Base-by-base conservation (phyloP, 1,140 invertebrate species). In the Halesus radiatus region DNA sequence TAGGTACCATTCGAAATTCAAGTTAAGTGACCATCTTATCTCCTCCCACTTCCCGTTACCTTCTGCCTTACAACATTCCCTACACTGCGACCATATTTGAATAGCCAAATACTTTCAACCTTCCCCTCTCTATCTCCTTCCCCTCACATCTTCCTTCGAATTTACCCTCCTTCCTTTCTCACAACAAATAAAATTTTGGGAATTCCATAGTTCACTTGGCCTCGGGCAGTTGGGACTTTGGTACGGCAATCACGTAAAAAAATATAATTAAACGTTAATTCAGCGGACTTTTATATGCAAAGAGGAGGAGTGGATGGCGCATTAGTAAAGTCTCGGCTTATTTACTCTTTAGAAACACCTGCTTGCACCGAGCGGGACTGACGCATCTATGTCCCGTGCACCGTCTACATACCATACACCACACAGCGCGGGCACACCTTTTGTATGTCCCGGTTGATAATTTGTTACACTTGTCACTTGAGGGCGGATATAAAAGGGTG, bases 191-290 rank as follows among this genome's bases (percentile, higher is more conserved):
- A 6, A 32, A 32, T 6, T 32, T 32, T 6, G 6, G 7, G 5
- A 7, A 7, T 32, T 3, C 32, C 6, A 7, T 32, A 32, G 32
- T 32, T 7, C 32, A 32, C 4, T 7, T 32, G 32, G 32, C 0
- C 20, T 23, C 50, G 62, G 37, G 76, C 64, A 23, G 16, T 54
- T 16, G 72, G 37, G 72, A 70, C 72, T 73, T 73, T 77, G 62
- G 73, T 72, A 29, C 54, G 80, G 52, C 13, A 37, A n/a, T 68
- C 18, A 37, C 37, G 0, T 45, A 45, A 10, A 37, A 2, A 29
- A 32, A 23, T 29, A 64, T 74, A 58, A 76, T 77, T 70, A 81
- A 81, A 81, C 68, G 70, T 50, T 81, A 81, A 81, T 81, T 22
- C 80, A 22, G 60, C 13, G 29, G 56, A 81, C 56, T 74, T 75